Percentiles rank a stretch among this genome's conserved stretches.
Conservation (phyloP, 2,797 vertebrate genomes). For the Enteromius anoplus region DNA sequence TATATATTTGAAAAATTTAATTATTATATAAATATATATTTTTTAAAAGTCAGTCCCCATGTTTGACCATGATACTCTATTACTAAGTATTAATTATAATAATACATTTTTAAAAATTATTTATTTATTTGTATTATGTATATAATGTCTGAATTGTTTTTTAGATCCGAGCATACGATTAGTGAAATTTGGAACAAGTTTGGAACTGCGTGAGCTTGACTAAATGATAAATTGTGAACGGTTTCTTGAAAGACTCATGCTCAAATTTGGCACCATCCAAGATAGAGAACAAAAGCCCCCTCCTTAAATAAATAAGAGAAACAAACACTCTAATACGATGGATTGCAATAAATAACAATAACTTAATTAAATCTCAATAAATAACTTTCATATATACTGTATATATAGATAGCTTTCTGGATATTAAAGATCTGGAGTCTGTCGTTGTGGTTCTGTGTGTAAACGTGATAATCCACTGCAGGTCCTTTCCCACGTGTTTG, state of each 20-base stretch:
- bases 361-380: slow-evolving; percentile 98
- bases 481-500: neutral
- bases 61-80: neutral
- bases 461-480: slow-evolving; percentile 72
- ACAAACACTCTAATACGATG: slow-evolving; percentile 85
- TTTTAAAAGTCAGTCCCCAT: too few relatives aligned
- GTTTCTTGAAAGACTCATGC: slow-evolving; percentile 65
- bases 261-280: slow-evolving; percentile 91
- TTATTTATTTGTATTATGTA: too few relatives aligned
- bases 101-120: too few relatives aligned
- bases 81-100: too few relatives aligned
- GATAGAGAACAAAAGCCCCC: slow-evolving; percentile 74
- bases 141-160: neutral
- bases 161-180: neutral
- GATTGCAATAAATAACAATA: slow-evolving; percentile 99
- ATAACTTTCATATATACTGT: slow-evolving; percentile 86
- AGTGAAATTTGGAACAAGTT: neutral
- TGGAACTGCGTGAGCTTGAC: neutral
- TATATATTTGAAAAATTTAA: too few relatives aligned
- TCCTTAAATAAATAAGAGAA: slow-evolving; percentile 90
- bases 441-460: slow-evolving; percentile 63
- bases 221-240: neutral
- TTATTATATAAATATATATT: too few relatives aligned
- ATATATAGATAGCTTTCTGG: slow-evolving; percentile 57
- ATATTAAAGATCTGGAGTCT: slow-evolving; percentile 53